Percentiles rank a stretch among this genome's conserved stretches.
phyloP scores from a whole-genome alignment of 2,888 invertebrate genomes.

The Euzophera pinguis region DNA sequence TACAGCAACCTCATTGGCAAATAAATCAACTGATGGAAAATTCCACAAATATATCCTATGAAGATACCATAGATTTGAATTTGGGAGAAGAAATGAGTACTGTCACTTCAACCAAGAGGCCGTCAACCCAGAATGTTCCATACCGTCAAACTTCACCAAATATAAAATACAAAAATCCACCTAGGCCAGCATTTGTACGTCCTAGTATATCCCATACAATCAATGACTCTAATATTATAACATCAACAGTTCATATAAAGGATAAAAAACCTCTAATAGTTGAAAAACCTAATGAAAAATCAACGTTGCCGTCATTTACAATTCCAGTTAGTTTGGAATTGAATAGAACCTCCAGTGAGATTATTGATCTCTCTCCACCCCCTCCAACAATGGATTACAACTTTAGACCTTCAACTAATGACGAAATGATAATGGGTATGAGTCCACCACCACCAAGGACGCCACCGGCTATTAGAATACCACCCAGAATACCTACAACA shows the following conservation, averaged over 20 bases:
- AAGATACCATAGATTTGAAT: slow-evolving; percentile 65
- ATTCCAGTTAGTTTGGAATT: slow-evolving; percentile 43
- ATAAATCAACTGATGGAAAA: slow-evolving; percentile 70
- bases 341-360: slow-evolving; percentile 60
- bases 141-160: slow-evolving; percentile 32
- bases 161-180: slow-evolving; percentile 41
- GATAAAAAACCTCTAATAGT: slow-evolving; percentile 70
- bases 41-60: slow-evolving; percentile 57
- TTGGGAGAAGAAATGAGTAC: slow-evolving; percentile 64
- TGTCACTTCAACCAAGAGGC: slow-evolving; percentile 31
- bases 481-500: slow-evolving; percentile 47
- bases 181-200: slow-evolving; percentile 40
- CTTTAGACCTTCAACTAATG: slow-evolving; percentile 63
- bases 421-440: slow-evolving; percentile 78
- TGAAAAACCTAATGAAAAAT: slow-evolving; percentile 49
- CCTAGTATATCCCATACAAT: slow-evolving; percentile 40
- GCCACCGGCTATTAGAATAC: slow-evolving; percentile 43
- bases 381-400: slow-evolving; percentile 66
- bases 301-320: slow-evolving; percentile 53
- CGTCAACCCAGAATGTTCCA: slow-evolving; percentile 34
- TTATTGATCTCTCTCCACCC: slow-evolving; percentile 74
- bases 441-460: slow-evolving; percentile 72
- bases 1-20: slow-evolving; percentile 75
- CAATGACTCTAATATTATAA: slow-evolving; percentile 67
- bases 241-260: slow-evolving; percentile 66